Evolutionary conservation across 2,797 vertebrate genomes (phyloP).

Genomic region (Streptopelia turtur): DNA sequence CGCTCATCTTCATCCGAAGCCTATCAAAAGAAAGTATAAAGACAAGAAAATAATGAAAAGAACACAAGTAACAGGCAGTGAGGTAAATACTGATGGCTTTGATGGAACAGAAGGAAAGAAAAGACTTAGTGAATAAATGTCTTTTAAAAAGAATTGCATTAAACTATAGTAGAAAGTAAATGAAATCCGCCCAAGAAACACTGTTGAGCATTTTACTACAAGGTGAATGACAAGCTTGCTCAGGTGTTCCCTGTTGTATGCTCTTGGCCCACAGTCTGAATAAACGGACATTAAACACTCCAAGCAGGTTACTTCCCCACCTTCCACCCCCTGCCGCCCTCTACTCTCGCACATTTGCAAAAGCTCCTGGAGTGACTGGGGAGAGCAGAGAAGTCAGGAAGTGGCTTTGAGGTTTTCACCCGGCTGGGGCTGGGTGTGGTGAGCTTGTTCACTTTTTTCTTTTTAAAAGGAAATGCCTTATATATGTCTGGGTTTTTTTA

Average conservation of each 20-base stretch:
- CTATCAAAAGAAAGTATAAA: conserved; percentile 74
- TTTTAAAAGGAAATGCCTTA: neutral
- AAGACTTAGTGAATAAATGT: neutral
- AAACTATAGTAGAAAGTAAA: neutral
- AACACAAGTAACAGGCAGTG: neutral
- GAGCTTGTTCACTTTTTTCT: neutral
- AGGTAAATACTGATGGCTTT: neutral
- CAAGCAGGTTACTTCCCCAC: neutral
- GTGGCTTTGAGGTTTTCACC: conserved; percentile 6
- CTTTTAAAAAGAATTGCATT: neutral
- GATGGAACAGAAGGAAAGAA: neutral
- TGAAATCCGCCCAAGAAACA: neutral
- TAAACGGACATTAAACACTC: neutral
- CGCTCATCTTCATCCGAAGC: conserved; percentile 92
- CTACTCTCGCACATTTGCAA: neutral
- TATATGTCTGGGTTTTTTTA: neutral
- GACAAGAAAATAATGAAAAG: conserved; percentile 49
- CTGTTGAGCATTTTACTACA: neutral
- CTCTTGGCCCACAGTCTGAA: neutral
- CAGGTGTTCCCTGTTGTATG: neutral
- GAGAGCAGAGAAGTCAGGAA: conserved; percentile 8
- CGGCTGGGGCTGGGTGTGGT: no score
- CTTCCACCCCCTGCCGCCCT: neutral
- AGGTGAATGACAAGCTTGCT: neutral
- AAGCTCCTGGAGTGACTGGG: neutral